A percentile compares a stretch with the other conserved stretches of the same genome.
phyloP scores from a whole-genome alignment of 1,140 invertebrate species.

The Rhynchophorus ferrugineus region DNA sequence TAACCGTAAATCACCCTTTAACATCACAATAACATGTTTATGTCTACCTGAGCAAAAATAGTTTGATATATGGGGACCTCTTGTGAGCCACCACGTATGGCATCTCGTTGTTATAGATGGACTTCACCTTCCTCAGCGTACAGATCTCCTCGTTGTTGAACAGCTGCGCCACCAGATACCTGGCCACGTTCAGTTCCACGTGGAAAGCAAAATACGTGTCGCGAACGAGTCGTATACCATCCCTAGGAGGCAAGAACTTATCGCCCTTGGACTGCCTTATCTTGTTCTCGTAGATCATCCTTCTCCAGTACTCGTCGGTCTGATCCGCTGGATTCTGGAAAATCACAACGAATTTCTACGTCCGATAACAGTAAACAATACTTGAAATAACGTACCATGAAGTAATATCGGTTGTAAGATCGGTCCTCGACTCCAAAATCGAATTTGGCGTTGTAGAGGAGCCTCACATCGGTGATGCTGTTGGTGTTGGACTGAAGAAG shows the following conservation, averaged over 20 bases:
- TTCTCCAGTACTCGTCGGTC: slow-evolving; percentile 46
- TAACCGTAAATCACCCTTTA: neutral
- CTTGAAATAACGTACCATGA: slow-evolving; percentile 32
- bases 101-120: slow-evolving; percentile 7
- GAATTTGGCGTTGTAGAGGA: slow-evolving; percentile 46
- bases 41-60: slow-evolving; percentile 51
- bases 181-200: slow-evolving; percentile 48
- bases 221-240: slow-evolving; percentile 48
- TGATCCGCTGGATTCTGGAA: slow-evolving; percentile 15
- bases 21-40: neutral
- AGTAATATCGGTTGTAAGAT: slow-evolving; percentile 52
- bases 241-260: slow-evolving; percentile 47
- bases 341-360: neutral
- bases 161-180: slow-evolving; percentile 52
- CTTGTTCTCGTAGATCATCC: slow-evolving; percentile 52
- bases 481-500: slow-evolving; percentile 43
- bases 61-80: slow-evolving; percentile 51
- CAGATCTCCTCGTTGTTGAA: slow-evolving; percentile 58
- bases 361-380: neutral
- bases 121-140: slow-evolving; percentile 5
- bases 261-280: slow-evolving; percentile 44
- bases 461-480: slow-evolving; percentile 40
- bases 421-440: slow-evolving; percentile 49
- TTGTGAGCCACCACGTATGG: slow-evolving; percentile 26
- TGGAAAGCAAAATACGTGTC: slow-evolving; percentile 56